Evolutionary conservation across 2,113 vertebrate genomes (phyloP), one percentile per base, ranked within the genome.

Genomic region (Clarias batrachus): DNA sequence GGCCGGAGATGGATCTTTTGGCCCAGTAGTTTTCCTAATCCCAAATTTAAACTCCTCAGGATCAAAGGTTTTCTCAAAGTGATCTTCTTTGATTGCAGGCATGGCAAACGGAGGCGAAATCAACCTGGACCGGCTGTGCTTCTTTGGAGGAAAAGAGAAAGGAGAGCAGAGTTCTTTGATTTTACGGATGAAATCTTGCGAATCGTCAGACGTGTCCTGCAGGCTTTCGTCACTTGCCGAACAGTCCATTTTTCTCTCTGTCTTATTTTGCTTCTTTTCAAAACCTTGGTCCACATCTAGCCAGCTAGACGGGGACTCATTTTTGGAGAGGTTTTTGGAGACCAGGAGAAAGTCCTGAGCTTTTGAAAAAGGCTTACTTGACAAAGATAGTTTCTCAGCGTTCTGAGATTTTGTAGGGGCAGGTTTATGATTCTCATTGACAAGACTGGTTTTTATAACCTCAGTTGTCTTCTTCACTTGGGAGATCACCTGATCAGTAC

Each of bases 41-140:
- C 98, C 98, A 77, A 98, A 94, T 60, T 95, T 95, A 85, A 99
- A 99, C 25, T 96, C 48, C 0, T 91, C 95, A 54, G 96, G 96
- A 91, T 99, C 96, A 82, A 99, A 96, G 0, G 96, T 93, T 91
- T 95, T 98, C 92, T 99, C 97, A 68, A 96, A 94, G 78, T 88
- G 93, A 91, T 98, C 97, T 92, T 98, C 98, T 11, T 95, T 97
- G 82, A 99, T 99, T 2, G 97, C 95, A 1, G 97, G 97, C 96
- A 99, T 93, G 70, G 92, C 95, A 9, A 96, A 97, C 41, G 94
- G 95, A 19, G 96, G 96, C 9, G 94, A 86, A 1, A 94, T 93
- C 0, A 94, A 93, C 89, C 96, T 98, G 0, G 94, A 96, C 85
- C 92, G 87, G 25, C 93, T 93, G 74, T 96, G 97, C 89, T 94